Evolutionary conservation across 2,888 invertebrate genomes (phyloP).

Genomic region (Barypeithes pellucidus): DNA sequence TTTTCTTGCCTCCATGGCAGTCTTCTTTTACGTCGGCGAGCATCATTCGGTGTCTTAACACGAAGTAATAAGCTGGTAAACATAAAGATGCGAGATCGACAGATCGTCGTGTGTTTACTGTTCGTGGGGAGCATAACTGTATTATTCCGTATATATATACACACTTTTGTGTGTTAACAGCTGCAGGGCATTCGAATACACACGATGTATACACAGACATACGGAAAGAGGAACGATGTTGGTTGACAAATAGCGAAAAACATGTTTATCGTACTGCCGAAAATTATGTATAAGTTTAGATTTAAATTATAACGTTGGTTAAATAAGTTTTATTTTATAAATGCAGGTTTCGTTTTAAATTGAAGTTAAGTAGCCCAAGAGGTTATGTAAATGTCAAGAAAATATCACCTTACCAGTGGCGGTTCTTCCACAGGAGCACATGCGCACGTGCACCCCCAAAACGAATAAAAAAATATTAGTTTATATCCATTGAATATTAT

Average conservation of each 20-base stretch:
- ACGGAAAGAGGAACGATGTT: constrained; percentile 11
- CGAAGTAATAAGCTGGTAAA: constrained; percentile 61
- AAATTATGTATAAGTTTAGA: constrained; percentile 3
- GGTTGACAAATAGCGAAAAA: constrained; percentile 23
- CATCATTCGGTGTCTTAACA: constrained; percentile 56
- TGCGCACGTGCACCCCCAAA: too few species aligned
- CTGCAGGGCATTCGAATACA: constrained; percentile 48
- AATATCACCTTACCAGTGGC: too few species aligned
- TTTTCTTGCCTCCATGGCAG: constrained; percentile 44
- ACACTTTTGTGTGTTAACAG: constrained; percentile 51
- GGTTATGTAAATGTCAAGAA: too few species aligned
- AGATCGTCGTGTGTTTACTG: constrained; percentile 52
- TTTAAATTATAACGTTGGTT: constrained; percentile 1
- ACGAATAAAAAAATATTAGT: too few species aligned
- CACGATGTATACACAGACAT: constrained; percentile 35
- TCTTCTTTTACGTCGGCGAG: constrained; percentile 54
- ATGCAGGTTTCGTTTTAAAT: too few species aligned
- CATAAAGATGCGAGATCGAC: constrained; percentile 62
- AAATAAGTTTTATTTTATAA: too few species aligned
- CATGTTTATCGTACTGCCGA: not conserved
- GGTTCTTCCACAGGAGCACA: too few species aligned
- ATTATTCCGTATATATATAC: constrained; percentile 45
- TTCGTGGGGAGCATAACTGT: constrained; percentile 52
- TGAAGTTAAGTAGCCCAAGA: too few species aligned
- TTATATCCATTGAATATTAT: too few species aligned